These are phyloP conservation scores for Drosophila seclusa DNA, from an alignment of 2,888 invertebrate species.

Conservation along the genomic window DNA sequence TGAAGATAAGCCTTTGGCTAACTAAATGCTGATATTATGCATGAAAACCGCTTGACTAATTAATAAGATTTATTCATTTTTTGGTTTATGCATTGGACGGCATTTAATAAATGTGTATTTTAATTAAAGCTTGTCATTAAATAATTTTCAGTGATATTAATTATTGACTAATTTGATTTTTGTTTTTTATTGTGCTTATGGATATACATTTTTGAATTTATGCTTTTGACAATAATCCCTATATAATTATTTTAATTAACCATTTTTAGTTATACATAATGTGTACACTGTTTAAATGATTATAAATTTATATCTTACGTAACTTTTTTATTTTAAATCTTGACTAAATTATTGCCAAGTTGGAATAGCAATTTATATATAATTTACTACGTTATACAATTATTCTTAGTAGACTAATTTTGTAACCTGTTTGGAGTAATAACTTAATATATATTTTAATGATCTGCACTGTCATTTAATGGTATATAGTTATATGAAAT, in stretches of 20 bases:
- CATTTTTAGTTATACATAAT: neutral
- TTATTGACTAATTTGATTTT: neutral
- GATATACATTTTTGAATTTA: neutral
- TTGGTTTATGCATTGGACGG: neutral
- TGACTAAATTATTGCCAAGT: neutral
- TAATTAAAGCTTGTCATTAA: neutral
- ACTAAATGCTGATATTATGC: conserved; percentile 9
- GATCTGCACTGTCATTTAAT: neutral
- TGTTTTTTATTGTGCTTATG: neutral
- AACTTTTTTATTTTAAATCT: neutral
- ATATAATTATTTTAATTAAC: neutral
- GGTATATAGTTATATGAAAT: neutral
- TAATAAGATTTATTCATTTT: neutral
- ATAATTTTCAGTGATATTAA: neutral
- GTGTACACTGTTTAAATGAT: neutral
- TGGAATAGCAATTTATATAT: neutral
- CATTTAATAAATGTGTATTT: neutral
- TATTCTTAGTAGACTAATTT: neutral
- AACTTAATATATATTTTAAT: neutral
- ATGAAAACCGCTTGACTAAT: neutral
- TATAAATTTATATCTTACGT: neutral
- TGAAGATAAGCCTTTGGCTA: conserved; percentile 9
- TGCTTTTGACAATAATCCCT: neutral
- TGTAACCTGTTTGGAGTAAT: neutral
- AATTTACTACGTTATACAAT: neutral